Base-by-base conservation (phyloP, 2,113 vertebrate genomes). In the Leptodactylus fuscus region DNA sequence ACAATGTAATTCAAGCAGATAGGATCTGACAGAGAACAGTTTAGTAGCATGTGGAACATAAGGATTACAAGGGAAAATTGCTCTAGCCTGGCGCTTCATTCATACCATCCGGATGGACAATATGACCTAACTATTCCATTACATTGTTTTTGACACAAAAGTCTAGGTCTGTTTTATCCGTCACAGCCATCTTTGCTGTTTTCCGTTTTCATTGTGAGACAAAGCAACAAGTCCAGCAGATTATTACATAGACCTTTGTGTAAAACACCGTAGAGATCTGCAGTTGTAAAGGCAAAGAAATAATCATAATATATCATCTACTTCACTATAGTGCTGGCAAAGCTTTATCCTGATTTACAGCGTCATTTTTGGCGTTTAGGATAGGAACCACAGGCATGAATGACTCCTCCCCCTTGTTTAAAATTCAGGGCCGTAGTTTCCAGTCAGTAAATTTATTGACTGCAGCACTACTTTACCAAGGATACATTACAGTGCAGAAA, bases 311-410 rank as follows among this genome's bases (percentile, higher is more conserved):
- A 69, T 16, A 69, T 69, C 65, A 69, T 69, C 18, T 36, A 6
- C 32, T 69, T 22, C 65, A 10, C 34, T 9, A 2, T 69, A 69
- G 32, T 38, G 65, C 65, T 69, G 65, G 65, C 65, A 69, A 69
- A 69, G 65, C 32, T 69, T 69, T 38, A 69, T 69, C 32, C 65
- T 69, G 65, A 69, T 69, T 69, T 69, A 69, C 65, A 36, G 65
- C 34, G 5, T 22, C 65, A 38, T 69, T 69, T 38, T 69, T 69
- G 65, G 15, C 65, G 4, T 69, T 69, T 69, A 69, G 18, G 32
- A 69, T 69, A 69, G 34, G 34, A 69, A 69, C 65, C 7, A 38
- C 65, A 9, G 18, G 2, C 5, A 18, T 20, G 18, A 36, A 69
- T 69, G 65, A 22, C 32, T 69, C 65, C 65, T 36, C 65, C 65